phyloP scores from a whole-genome alignment of 2,888 invertebrate genomes.

The Nomada lathburiana region DNA sequence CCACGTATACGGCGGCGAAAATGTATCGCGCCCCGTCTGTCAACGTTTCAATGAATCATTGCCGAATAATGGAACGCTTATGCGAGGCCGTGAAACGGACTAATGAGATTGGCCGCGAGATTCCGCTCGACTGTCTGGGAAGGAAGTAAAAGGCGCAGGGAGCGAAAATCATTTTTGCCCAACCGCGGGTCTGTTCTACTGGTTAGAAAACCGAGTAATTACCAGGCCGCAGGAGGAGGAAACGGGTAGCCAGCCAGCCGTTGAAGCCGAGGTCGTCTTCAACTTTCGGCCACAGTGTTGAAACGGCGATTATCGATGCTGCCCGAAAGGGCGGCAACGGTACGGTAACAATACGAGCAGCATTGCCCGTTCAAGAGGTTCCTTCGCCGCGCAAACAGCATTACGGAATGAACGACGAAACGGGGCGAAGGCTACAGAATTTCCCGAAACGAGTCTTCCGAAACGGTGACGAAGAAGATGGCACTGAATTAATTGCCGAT shows the following conservation, averaged over 20 bases:
- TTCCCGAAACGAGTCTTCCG: not conserved
- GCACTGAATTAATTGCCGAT: not conserved
- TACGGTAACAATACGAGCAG: not conserved
- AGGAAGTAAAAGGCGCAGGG: not conserved
- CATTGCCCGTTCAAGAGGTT: no score
- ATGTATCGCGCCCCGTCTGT: conserved; percentile 4
- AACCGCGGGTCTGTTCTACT: conserved; percentile 17
- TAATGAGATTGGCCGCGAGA: conserved; percentile 9
- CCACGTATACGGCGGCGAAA: conserved; percentile 46
- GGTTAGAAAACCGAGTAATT: conserved; percentile 49
- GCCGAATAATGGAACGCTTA: conserved; percentile 35
- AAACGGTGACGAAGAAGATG: not conserved
- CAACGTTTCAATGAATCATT: conserved; percentile 39
- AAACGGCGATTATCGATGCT: conserved; percentile 8
- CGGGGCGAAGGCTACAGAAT: no score
- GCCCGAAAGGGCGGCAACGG: not conserved
- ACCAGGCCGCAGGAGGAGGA: conserved; percentile 45
- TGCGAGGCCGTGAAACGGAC: not conserved
- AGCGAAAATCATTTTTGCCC: conserved; percentile 19
- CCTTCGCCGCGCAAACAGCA: no score
- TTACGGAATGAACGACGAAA: no score
- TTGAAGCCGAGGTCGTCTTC: conserved; percentile 53
- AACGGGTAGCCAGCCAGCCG: conserved; percentile 45
- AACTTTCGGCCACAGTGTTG: conserved; percentile 6
- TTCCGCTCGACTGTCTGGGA: conserved; percentile 20